Conservation (phyloP, 2,888 invertebrate species). For the Melinopterus prodromus region DNA sequence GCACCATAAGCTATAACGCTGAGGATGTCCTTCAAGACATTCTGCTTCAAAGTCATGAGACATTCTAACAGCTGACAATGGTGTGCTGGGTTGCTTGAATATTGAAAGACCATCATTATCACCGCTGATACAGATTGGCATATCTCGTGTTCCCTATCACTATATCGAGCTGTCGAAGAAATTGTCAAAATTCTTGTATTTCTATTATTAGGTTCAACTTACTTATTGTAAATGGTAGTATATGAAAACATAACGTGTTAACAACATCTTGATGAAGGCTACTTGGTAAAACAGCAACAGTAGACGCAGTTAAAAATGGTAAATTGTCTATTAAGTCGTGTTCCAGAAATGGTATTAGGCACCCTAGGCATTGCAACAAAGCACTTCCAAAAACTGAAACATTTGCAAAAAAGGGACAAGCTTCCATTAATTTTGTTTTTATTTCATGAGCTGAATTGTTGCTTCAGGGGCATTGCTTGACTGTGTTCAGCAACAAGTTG, state of each 20-base stretch:
- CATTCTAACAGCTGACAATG: constrained; percentile 97
- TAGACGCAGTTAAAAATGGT: constrained; percentile 93
- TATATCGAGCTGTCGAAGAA: constrained; percentile 68
- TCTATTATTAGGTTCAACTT: constrained; percentile 57
- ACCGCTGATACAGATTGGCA: constrained; percentile 91
- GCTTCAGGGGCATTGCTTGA: too few relatives aligned
- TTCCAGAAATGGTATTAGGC: constrained; percentile 95
- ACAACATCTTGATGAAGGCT: constrained; percentile 94
- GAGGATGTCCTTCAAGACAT: constrained; percentile 90
- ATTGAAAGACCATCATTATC: constrained; percentile 97
- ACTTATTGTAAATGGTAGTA: constrained; percentile 96
- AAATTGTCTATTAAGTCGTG: constrained; percentile 95
- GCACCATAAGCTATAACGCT: constrained; percentile 98
- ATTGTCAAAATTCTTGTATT: constrained; percentile 5
- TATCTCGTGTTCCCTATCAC: constrained; percentile 78
- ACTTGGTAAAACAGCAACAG: constrained; percentile 90
- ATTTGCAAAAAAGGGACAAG: too few relatives aligned
- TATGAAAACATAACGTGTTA: constrained; percentile 93
- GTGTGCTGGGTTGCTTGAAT: constrained; percentile 92
- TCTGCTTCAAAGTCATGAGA: constrained; percentile 91
- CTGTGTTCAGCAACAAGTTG: too few relatives aligned
- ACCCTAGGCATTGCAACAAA: constrained; percentile 91
- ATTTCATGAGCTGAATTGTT: too few relatives aligned
- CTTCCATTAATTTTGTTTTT: too few relatives aligned
- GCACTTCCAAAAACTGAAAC: constrained; percentile 90